phyloP scores from a whole-genome alignment of 2,113 vertebrate species.

The Ammospiza caudacuta region DNA sequence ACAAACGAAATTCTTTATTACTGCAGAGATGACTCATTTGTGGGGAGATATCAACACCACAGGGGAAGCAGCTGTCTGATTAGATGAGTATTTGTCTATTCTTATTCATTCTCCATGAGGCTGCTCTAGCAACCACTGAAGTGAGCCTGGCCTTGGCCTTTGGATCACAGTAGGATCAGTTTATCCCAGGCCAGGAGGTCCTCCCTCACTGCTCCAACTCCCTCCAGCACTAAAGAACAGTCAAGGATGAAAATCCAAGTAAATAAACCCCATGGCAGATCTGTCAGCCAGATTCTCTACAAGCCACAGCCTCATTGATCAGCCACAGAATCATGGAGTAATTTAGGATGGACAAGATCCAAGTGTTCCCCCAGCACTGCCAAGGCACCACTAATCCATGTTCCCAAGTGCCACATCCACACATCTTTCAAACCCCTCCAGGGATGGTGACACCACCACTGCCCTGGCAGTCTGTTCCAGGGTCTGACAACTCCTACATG shows the following conservation, averaged over 20 bases:
- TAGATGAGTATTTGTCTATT: constrained; percentile 7
- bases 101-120: not conserved
- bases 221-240: not conserved
- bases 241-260: not conserved
- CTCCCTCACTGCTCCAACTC: not conserved
- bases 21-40: constrained; percentile 40
- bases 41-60: not conserved
- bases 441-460: not conserved
- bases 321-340: not conserved
- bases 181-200: not conserved
- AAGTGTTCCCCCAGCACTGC: not conserved
- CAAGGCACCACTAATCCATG: not conserved
- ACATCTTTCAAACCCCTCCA: not conserved
- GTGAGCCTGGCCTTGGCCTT: not conserved
- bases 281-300: not conserved
- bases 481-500: not conserved
- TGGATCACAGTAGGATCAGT: not conserved
- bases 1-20: not conserved
- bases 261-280: not conserved
- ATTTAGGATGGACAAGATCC: not conserved
- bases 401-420: not conserved
- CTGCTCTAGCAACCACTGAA: not conserved
- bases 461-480: not conserved
- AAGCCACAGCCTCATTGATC: not conserved
- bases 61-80: constrained; percentile 27